These are phyloP conservation scores for Pleuronectes platessa DNA, from an alignment of 2,113 vertebrate genomes.

Conservation along the genomic window DNA sequence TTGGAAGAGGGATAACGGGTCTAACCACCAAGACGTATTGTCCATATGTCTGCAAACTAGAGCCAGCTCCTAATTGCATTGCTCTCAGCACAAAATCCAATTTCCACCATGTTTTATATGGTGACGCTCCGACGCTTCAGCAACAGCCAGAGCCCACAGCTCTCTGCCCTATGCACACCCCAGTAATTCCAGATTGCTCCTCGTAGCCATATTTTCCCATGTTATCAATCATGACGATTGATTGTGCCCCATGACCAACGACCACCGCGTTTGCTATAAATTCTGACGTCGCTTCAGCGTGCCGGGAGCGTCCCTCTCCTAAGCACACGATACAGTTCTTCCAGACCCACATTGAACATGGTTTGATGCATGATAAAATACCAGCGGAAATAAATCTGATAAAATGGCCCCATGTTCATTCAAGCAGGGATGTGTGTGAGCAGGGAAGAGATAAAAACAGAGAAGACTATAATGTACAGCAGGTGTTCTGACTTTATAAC, in stretches of 20 bases:
- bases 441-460: neutral
- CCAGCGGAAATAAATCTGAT: neutral
- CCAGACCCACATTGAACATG: neutral
- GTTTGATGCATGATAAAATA: neutral
- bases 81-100: conserved; percentile 20
- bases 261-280: too few relatives aligned
- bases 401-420: neutral
- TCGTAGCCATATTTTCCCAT: neutral
- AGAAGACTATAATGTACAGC: too few relatives aligned
- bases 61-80: conserved; percentile 9
- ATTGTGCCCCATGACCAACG: neutral
- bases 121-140: neutral
- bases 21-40: too few relatives aligned
- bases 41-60: too few relatives aligned
- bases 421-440: neutral
- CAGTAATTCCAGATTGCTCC: neutral
- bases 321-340: neutral
- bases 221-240: neutral
- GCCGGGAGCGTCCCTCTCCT: too few relatives aligned
- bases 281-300: too few relatives aligned
- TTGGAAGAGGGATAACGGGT: neutral
- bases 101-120: conserved; percentile 27
- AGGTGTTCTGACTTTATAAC: too few relatives aligned
- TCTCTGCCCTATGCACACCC: neutral
- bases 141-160: neutral